Evolutionary conservation across 2,113 vertebrate genomes (phyloP), one percentile per base, ranked within the genome.

Genomic region (Peucedramus taeniatus): DNA sequence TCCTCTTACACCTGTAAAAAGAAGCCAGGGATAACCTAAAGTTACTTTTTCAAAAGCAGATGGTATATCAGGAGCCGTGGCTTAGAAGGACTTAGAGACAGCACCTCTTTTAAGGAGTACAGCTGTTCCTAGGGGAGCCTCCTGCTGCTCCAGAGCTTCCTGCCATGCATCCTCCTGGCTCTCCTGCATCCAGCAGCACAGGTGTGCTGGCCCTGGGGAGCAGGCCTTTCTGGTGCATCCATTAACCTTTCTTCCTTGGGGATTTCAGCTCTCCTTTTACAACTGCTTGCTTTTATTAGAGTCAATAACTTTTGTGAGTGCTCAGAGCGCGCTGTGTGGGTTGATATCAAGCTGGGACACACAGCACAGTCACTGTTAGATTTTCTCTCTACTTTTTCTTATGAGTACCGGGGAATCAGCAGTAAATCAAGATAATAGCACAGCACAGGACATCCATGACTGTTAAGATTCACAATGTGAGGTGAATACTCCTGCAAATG

Each of bases 131-230:
- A 19, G 26, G 53, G 1, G 1, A 35, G 10, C 4, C 6, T 86
- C 27, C 19, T 12, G 8, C 33, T 45, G 35, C 21, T 27, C 37
- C 18, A 7, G 15, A 11, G 7, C 11, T 50, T 2, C 1, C 24
- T 49, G 3, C 33, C 0, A 0, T 26, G 26, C 1, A 1, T 63
- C 47, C 21, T 65, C 22, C 31, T 49, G 63, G 14, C 4, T 88
- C 8, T 50, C 23, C 61, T 57, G 28, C 59, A 45, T 54, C 17
- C 40, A 37, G 17, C 6, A 7, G 22, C 42, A 56, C 0, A 2
- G 23, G 13, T 0, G 0, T 17, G 20, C 23, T 53, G 30, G 23
- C 28, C 11, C 33, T 50, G 33, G 21, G 8, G 30, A 86, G 7
- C 0, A 51, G 54, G 20, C 8, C 64, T 7, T 72, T 19, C 53